Conservation (phyloP, 2,113 vertebrate species). For the Tachysurus fulvidraco region DNA sequence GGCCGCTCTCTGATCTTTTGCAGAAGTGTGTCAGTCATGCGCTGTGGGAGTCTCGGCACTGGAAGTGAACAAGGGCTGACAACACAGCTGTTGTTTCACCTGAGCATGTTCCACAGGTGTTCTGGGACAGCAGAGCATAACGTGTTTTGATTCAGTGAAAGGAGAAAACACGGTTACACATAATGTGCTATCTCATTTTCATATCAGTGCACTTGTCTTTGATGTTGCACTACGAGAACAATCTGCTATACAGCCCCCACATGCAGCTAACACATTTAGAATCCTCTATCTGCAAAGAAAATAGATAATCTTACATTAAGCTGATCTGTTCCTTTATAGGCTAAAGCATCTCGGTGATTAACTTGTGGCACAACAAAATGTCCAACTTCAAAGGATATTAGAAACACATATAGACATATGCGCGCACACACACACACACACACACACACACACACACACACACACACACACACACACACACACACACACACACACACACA, state of each 20-base stretch:
- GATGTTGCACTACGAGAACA: conserved; percentile 15
- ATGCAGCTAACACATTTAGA: neutral
- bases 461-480: conserved; percentile 34
- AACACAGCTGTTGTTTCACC: conserved; percentile 34
- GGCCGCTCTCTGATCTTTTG: conserved; percentile 42
- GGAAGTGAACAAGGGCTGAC: conserved; percentile 40
- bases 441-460: conserved; percentile 39
- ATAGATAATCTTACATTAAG: neutral
- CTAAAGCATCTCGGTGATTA: conserved; percentile 34
- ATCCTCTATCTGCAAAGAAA: neutral
- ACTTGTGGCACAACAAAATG: conserved; percentile 39
- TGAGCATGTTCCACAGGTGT: conserved; percentile 31
- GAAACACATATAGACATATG: conserved; percentile 33
- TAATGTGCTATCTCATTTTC: conserved; percentile 22
- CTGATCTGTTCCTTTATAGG: neutral
- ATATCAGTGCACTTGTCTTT: neutral
- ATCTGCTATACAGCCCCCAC: conserved; percentile 3
- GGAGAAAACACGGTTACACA: neutral
- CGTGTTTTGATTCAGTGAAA: conserved; percentile 25
- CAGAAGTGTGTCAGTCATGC: conserved; percentile 34
- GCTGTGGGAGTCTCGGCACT: conserved; percentile 16
- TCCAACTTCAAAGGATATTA: conserved; percentile 46
- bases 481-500: conserved; percentile 37
- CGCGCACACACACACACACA: conserved; percentile 44
- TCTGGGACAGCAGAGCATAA: conserved; percentile 25